Evolutionary conservation across 2,113 vertebrate genomes (phyloP).

Genomic region (Peromyscus maniculatus): DNA sequence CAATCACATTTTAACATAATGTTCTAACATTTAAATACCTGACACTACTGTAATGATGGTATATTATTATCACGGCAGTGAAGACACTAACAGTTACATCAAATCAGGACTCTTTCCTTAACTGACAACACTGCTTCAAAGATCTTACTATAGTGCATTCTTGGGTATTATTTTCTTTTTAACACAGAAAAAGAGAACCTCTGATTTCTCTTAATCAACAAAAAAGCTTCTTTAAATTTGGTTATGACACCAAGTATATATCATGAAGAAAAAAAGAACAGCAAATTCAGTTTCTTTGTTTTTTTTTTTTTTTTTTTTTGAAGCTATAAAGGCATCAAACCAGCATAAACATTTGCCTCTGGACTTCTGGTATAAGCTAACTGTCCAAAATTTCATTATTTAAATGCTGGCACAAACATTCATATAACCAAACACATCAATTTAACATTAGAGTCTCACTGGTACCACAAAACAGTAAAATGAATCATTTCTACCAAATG

Average conservation of each 20-base stretch:
- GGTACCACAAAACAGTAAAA: slow-evolving; percentile 80
- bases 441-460: slow-evolving; percentile 77
- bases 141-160: slow-evolving; percentile 60
- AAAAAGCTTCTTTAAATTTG: slow-evolving; percentile 61
- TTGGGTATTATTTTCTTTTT: slow-evolving; percentile 45
- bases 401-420: slow-evolving; percentile 71
- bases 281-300: slow-evolving; percentile 53
- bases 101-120: background rate
- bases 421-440: slow-evolving; percentile 69
- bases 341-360: slow-evolving; percentile 61
- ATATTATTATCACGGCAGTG: background rate
- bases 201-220: slow-evolving; percentile 71
- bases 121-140: slow-evolving; percentile 27
- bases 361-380: slow-evolving; percentile 63
- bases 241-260: slow-evolving; percentile 32
- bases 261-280: slow-evolving; percentile 64
- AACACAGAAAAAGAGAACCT: slow-evolving; percentile 70
- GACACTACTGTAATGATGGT: slow-evolving; percentile 38
- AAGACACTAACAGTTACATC: slow-evolving; percentile 60
- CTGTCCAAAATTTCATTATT: slow-evolving; percentile 80
- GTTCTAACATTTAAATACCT: slow-evolving; percentile 68
- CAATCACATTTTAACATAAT: slow-evolving; percentile 81
- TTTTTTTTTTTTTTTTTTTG: background rate
- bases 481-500: slow-evolving; percentile 79
- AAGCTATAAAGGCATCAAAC: slow-evolving; percentile 70